Conservation (phyloP, 2,797 vertebrate genomes). For the Diglossa cyanea region DNA sequence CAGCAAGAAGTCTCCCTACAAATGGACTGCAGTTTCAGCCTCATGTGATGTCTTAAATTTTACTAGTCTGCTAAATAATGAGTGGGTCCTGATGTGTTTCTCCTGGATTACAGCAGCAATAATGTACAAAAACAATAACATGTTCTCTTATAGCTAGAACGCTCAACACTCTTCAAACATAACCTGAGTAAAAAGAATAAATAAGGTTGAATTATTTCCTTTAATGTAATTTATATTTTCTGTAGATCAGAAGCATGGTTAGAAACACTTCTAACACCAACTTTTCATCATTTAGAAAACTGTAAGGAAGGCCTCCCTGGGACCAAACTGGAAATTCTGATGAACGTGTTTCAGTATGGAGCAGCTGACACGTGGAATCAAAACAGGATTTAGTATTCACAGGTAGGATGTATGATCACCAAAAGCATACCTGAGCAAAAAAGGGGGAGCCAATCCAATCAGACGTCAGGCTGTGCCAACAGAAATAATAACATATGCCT, state of each 20-base stretch:
- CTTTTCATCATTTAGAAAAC: not conserved
- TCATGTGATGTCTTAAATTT: not conserved
- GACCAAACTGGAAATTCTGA: not conserved
- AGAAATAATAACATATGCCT: not conserved
- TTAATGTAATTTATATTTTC: not conserved
- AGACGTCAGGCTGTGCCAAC: not conserved
- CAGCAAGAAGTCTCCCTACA: not conserved
- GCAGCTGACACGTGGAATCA: not conserved
- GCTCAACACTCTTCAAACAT: not conserved
- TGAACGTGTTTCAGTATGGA: not conserved
- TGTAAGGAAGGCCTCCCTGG: not conserved
- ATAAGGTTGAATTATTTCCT: not conserved
- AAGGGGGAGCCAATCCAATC: not conserved
- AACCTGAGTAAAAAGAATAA: not conserved
- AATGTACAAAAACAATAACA: not conserved
- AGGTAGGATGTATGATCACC: not conserved
- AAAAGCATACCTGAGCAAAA: not conserved
- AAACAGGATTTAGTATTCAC: not conserved
- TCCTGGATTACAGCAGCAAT: not conserved
- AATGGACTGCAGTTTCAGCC: not conserved
- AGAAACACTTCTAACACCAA: not conserved
- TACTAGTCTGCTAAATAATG: not conserved
- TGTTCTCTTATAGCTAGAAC: not conserved
- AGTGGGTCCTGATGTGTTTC: not conserved
- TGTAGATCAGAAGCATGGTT: not conserved